Conservation (phyloP, 2,888 invertebrate genomes). For the Pterostichus niger region DNA sequence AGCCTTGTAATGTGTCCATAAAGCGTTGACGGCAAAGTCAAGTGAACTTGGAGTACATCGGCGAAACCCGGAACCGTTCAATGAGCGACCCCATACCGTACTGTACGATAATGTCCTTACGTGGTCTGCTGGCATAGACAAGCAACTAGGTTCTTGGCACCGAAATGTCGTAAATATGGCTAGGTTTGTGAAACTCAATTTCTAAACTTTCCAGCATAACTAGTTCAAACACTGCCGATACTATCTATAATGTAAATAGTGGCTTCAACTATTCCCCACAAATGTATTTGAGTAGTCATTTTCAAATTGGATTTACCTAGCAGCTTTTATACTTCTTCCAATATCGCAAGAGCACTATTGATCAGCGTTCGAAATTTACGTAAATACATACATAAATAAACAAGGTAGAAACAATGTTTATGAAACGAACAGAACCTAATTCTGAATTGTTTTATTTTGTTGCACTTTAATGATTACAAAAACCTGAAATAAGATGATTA, state of each 20-base stretch:
- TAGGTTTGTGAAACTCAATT: constrained; percentile 35
- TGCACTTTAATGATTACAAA: not conserved
- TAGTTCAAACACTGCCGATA: constrained; percentile 25
- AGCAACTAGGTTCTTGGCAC: constrained; percentile 18
- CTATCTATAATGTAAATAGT: constrained; percentile 40
- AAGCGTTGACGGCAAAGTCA: constrained; percentile 50
- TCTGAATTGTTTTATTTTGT: too few relatives aligned
- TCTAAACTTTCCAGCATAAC: constrained; percentile 23
- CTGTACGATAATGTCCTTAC: constrained; percentile 31
- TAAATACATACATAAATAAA: constrained; percentile 28
- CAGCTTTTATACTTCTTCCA: not conserved
- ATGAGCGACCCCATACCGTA: constrained; percentile 11
- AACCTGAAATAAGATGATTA: not conserved
- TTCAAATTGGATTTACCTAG: constrained; percentile 12
- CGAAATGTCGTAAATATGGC: constrained; percentile 41
- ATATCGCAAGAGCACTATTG: not conserved
- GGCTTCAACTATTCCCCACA: not conserved
- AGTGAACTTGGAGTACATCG: constrained; percentile 21
- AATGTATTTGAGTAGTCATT: constrained; percentile 4
- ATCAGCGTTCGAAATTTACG: constrained; percentile 23
- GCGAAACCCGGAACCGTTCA: not conserved
- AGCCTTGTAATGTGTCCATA: constrained; percentile 53
- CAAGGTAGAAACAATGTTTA: not conserved
- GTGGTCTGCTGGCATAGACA: constrained; percentile 22
- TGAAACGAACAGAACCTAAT: not conserved